These are phyloP conservation scores for Sylvietta virens DNA, from an alignment of 2,113 vertebrate species.

Conservation along the genomic window DNA sequence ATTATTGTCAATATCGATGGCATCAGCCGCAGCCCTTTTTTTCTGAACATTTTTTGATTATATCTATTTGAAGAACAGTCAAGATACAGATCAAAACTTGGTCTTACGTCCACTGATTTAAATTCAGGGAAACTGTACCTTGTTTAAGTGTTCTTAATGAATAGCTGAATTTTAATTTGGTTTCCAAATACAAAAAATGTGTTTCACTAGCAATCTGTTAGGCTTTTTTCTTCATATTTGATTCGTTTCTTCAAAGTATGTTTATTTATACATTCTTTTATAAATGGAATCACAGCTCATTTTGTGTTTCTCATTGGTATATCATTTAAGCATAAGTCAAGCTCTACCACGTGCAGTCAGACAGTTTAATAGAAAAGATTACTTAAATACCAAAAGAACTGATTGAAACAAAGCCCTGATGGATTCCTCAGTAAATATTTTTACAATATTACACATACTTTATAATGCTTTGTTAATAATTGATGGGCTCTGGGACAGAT, in stretches of 20 bases:
- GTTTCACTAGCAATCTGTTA: neutral
- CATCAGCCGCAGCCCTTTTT: neutral
- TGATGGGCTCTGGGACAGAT: neutral
- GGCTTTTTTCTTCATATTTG: neutral
- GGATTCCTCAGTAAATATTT: neutral
- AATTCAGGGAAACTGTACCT: neutral
- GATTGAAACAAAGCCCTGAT: neutral
- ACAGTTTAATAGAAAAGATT: neutral
- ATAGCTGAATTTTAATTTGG: neutral
- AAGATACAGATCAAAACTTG: neutral
- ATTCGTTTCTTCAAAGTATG: neutral
- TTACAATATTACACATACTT: neutral
- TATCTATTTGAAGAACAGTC: neutral
- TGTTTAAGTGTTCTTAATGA: neutral
- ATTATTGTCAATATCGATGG: neutral
- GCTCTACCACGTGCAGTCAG: neutral
- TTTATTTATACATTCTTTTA: slow-evolving; percentile 17
- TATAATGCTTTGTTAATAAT: neutral
- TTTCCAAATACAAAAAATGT: neutral
- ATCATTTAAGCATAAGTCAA: slow-evolving; percentile 3
- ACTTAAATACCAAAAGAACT: neutral
- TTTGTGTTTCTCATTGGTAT: slow-evolving; percentile 28
- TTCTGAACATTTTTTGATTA: neutral
- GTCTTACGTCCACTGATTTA: neutral
- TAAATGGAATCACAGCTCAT: neutral